Evolutionary conservation across 2,113 vertebrate genomes (phyloP).

Genomic region (Callorhinus ursinus): DNA sequence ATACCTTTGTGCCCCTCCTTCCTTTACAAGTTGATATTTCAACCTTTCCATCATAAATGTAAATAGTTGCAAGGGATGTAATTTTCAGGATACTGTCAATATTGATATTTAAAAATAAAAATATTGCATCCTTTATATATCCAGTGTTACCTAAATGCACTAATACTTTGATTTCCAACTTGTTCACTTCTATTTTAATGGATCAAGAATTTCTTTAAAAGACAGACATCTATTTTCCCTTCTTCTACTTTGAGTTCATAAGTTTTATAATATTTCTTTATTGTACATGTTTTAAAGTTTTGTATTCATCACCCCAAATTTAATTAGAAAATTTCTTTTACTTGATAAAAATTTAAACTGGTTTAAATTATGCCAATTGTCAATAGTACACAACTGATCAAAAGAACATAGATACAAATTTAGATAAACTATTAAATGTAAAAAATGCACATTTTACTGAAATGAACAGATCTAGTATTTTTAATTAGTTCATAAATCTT

Average conservation of each 20-base stretch:
- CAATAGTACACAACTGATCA: background rate
- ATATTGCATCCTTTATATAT: background rate
- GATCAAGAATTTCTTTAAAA: background rate
- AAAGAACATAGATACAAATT: conserved; percentile 1
- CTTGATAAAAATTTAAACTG: background rate
- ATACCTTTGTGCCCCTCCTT: background rate
- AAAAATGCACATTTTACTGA: background rate
- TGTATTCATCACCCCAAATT: background rate
- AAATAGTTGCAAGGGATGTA: background rate
- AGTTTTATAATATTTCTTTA: background rate
- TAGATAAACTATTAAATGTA: background rate
- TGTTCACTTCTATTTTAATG: no score
- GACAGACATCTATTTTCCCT: background rate
- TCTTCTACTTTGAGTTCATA: background rate
- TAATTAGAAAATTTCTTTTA: conserved; percentile 35
- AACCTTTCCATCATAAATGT: background rate
- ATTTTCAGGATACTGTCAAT: background rate
- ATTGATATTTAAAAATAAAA: background rate
- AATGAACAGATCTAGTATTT: background rate
- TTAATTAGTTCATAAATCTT: background rate
- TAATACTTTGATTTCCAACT: background rate
- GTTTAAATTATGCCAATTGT: background rate
- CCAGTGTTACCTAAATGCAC: background rate
- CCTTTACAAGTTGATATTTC: background rate
- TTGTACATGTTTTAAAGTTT: background rate